These are phyloP conservation scores for Drosophila melanica DNA, from an alignment of 1,140 invertebrate genomes.

Conservation along the genomic window DNA sequence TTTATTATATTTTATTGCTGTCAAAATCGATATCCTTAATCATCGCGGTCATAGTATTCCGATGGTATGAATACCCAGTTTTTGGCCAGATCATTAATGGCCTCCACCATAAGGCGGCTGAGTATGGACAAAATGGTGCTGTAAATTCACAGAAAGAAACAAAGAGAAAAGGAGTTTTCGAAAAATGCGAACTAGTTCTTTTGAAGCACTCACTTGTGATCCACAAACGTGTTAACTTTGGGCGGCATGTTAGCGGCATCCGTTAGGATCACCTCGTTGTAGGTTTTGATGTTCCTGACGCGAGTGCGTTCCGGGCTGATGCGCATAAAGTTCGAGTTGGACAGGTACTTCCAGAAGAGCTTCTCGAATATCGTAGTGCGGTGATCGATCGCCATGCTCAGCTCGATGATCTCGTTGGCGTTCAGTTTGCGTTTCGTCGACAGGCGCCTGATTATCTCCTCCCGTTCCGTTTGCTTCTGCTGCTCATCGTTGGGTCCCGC, in stretches of 20 bases:
- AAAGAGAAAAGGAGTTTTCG: background rate
- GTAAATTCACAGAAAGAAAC: background rate
- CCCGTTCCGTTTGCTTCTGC: constrained; percentile 37
- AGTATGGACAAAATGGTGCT: constrained; percentile 63
- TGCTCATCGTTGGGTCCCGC: constrained; percentile 4
- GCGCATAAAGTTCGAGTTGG: constrained; percentile 75
- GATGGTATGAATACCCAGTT: constrained; percentile 77
- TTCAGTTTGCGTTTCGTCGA: constrained; percentile 49
- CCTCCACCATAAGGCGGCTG: constrained; percentile 64
- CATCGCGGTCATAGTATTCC: constrained; percentile 59
- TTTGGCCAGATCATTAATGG: constrained; percentile 66
- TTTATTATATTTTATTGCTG: too few relatives aligned
- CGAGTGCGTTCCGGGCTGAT: constrained; percentile 44
- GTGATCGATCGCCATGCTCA: constrained; percentile 73
- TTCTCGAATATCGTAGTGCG: constrained; percentile 78
- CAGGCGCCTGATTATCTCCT: constrained; percentile 45
- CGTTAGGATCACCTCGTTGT: constrained; percentile 41
- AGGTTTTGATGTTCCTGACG: constrained; percentile 51
- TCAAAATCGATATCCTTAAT: too few relatives aligned
- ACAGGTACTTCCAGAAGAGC: constrained; percentile 78
- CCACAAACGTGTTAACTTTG: constrained; percentile 4
- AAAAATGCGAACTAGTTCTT: background rate
- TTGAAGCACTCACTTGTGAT: constrained; percentile 51
- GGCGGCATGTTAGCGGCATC: background rate
- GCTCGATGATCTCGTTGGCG: constrained; percentile 66